Conservation (phyloP, 2,113 vertebrate species). For the Ctenomys sociabilis region DNA sequence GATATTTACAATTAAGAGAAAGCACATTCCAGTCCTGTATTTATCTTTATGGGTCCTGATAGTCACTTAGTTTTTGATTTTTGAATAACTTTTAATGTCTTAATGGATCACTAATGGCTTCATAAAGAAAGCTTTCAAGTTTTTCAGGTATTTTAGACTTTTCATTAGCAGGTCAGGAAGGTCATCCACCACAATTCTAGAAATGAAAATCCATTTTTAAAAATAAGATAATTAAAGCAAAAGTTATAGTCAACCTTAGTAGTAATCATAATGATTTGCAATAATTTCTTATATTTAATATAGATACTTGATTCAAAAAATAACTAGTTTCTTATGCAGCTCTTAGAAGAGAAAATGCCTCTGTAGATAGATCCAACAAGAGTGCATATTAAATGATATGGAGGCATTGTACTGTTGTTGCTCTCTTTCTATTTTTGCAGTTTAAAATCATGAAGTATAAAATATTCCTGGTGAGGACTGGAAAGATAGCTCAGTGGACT, state of each 20-base stretch:
- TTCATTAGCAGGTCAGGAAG: neutral
- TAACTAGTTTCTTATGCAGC: neutral
- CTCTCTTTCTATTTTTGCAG: neutral
- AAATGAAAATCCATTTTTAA: constrained; percentile 57
- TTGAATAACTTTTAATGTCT: constrained; percentile 35
- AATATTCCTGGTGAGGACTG: neutral
- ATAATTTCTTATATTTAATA: constrained; percentile 17
- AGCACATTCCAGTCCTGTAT: neutral
- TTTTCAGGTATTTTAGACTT: constrained; percentile 27
- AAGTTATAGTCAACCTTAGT: neutral
- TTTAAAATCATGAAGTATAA: neutral
- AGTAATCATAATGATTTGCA: constrained; percentile 30
- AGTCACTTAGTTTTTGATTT: constrained; percentile 41
- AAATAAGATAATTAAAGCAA: constrained; percentile 11
- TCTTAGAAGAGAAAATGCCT: neutral
- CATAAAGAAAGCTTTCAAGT: constrained; percentile 23
- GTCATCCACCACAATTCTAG: neutral
- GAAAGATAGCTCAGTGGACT: no score
- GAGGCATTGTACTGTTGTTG: neutral
- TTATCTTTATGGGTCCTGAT: neutral
- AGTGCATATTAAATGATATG: neutral
- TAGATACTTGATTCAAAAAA: neutral
- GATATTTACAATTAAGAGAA: neutral
- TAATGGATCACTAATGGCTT: neutral
- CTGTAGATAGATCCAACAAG: neutral